Percentiles rank a stretch among this genome's conserved stretches.
Evolutionary conservation across 1,140 invertebrate species (phyloP).

Genomic region (Heliconius hermathena): DNA sequence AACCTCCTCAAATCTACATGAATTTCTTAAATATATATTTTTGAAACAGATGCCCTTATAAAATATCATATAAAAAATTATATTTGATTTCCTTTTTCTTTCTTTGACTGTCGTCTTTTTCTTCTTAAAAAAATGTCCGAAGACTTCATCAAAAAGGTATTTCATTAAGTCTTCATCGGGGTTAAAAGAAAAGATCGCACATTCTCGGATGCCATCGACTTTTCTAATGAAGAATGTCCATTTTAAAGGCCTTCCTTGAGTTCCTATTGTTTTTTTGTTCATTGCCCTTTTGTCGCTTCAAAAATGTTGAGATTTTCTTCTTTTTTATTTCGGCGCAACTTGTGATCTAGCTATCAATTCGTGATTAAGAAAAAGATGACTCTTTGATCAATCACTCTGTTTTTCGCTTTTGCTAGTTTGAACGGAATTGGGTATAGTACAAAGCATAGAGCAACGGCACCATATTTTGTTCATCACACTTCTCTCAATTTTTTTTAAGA

Average conservation of each 20-base stretch:
- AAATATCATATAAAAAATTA: not conserved
- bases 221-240: slow-evolving; percentile 74
- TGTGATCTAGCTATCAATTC: too few relatives aligned
- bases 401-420: not conserved
- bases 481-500: too few relatives aligned
- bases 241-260: slow-evolving; percentile 48
- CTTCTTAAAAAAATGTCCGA: slow-evolving; percentile 47
- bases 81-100: not conserved
- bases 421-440: too few relatives aligned
- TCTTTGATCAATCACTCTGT: too few relatives aligned
- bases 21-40: not conserved
- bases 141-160: slow-evolving; percentile 72
- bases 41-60: too few relatives aligned
- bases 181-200: slow-evolving; percentile 71
- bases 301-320: slow-evolving; percentile 11
- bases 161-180: slow-evolving; percentile 72
- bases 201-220: slow-evolving; percentile 63
- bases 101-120: slow-evolving; percentile 30
- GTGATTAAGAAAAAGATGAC: too few relatives aligned
- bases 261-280: slow-evolving; percentile 38
- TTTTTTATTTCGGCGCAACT: not conserved
- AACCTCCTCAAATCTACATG: too few relatives aligned
- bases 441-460: too few relatives aligned
- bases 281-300: slow-evolving; percentile 19
- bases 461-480: too few relatives aligned